These are phyloP conservation scores for Falco punctatus DNA, from an alignment of 2,113 vertebrate genomes.

Conservation along the genomic window DNA sequence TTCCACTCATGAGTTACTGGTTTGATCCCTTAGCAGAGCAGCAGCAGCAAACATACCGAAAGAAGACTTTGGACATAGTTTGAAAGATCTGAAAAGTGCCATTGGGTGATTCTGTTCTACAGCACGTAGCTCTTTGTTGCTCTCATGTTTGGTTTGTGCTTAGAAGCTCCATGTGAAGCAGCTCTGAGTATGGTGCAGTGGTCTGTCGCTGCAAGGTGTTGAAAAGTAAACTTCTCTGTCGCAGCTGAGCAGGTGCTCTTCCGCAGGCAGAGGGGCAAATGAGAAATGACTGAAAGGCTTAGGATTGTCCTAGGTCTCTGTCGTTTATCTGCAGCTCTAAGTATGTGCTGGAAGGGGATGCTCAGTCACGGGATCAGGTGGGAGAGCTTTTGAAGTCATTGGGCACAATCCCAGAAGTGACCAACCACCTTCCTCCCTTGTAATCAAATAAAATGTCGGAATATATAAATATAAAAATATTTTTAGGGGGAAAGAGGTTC, in stretches of 20 bases:
- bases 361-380: neutral
- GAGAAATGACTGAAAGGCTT: neutral
- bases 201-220: neutral
- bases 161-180: neutral
- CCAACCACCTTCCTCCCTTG: neutral
- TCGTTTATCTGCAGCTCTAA: neutral
- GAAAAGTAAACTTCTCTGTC: neutral
- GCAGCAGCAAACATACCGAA: neutral
- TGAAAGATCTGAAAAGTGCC: neutral
- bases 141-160: neutral
- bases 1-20: neutral
- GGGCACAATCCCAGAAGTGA: neutral
- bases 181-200: accelerated
- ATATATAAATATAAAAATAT: neutral
- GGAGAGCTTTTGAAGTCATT: neutral
- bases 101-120: neutral
- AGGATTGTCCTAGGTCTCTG: accelerated
- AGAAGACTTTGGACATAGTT: neutral
- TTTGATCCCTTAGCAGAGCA: neutral
- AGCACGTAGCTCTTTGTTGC: neutral
- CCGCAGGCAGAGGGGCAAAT: neutral
- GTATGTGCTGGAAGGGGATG: neutral
- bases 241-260: neutral
- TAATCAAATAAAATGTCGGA: neutral
- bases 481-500: neutral